Conservation (phyloP, 2,113 vertebrate species). For the Phalacrocorax carbo region DNA sequence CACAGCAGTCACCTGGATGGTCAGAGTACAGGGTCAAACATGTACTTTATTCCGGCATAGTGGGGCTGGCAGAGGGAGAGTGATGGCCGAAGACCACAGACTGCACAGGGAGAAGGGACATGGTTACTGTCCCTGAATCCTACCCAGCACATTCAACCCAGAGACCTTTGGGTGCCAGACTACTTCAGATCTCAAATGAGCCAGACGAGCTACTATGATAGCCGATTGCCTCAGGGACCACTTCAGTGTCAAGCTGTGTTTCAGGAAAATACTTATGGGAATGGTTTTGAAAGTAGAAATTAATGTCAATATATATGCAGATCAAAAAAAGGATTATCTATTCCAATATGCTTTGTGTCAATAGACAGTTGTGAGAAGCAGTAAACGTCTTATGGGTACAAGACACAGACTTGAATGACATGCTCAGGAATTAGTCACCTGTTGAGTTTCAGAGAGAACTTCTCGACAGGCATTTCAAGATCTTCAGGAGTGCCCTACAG, state of each 20-base stretch:
- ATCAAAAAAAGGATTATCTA: not conserved
- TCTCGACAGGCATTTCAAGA: not conserved
- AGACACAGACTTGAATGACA: too few relatives aligned
- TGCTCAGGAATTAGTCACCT: not conserved
- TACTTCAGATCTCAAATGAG: not conserved
- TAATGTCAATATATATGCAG: not conserved
- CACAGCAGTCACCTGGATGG: not conserved
- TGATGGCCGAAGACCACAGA: not conserved
- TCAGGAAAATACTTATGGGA: not conserved
- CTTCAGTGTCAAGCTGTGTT: not conserved
- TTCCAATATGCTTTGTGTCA: not conserved
- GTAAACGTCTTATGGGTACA: not conserved
- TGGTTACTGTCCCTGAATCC: rapidly evolving
- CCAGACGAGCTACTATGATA: not conserved
- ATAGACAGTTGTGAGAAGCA: not conserved
- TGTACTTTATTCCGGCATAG: not conserved
- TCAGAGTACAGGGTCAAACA: not conserved
- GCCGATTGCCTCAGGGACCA: not conserved
- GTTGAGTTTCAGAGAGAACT: not conserved
- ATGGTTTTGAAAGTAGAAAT: not conserved
- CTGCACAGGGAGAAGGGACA: not conserved
- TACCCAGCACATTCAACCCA: not conserved
- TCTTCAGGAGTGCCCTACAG: not conserved
- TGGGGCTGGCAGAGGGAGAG: not conserved
- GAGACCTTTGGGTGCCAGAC: not conserved